These are phyloP conservation scores for Columbina picui DNA, from an alignment of 2,113 vertebrate species.

Conservation along the genomic window DNA sequence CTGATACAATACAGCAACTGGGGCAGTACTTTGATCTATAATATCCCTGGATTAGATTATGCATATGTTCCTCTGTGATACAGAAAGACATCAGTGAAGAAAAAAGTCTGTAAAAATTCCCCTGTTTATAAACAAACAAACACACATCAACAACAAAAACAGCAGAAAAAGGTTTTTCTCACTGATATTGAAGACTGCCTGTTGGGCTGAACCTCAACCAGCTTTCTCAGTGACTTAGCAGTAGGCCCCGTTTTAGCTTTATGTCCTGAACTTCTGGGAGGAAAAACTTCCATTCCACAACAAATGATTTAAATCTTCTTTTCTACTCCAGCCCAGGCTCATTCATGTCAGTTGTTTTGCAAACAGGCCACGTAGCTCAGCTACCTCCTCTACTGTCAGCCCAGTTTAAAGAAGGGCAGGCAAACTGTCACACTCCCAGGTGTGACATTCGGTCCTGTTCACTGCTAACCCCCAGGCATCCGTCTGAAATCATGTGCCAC, in stretches of 20 bases:
- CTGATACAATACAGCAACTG: not conserved
- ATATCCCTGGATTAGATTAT: not conserved
- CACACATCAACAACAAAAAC: not conserved
- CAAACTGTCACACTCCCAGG: not conserved
- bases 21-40: not conserved
- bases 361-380: not conserved
- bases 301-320: not conserved
- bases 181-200: not conserved
- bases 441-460: not conserved
- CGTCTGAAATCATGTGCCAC: not conserved
- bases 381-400: not conserved
- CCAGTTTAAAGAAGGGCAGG: not conserved
- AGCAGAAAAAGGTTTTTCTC: not conserved
- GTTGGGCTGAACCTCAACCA: not conserved
- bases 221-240: not conserved
- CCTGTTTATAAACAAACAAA: not conserved
- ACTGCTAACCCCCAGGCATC: not conserved
- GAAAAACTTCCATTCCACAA: not conserved
- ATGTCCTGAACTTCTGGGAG: not conserved
- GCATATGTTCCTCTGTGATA: not conserved
- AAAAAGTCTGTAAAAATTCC: not conserved
- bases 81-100: not conserved
- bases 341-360: not conserved
- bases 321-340: not conserved
- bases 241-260: not conserved